Percentiles rank a stretch among this genome's conserved stretches.
Evolutionary conservation across 1,140 invertebrate species (phyloP).

Genomic region (Rhynchophorus ferrugineus): DNA sequence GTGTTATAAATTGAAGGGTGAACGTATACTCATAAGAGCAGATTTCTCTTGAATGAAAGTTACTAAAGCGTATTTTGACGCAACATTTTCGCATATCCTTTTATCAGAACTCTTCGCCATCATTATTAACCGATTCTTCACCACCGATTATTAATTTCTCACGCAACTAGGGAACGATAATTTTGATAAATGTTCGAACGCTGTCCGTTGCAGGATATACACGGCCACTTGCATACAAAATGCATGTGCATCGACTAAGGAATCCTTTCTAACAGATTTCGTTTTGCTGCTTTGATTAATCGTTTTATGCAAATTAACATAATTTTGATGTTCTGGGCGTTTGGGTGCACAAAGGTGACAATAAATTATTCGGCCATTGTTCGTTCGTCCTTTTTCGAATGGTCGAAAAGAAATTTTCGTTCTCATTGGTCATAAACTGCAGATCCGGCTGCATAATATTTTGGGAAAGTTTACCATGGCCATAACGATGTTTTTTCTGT

Average conservation of each 20-base stretch:
- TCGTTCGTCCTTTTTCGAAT: no score
- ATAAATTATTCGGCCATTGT: no score
- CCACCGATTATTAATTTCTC: background rate
- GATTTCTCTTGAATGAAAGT: background rate
- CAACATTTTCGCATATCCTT: background rate
- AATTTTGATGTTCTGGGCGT: background rate
- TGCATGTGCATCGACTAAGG: background rate
- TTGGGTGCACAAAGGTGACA: no score
- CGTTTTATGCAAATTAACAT: background rate
- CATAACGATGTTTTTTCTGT: no score
- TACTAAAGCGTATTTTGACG: background rate
- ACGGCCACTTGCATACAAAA: background rate
- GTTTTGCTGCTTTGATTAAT: background rate
- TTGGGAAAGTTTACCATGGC: no score
- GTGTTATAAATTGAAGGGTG: no score
- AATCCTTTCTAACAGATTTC: background rate
- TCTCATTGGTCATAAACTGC: no score
- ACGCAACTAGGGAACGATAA: background rate
- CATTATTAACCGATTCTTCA: no score
- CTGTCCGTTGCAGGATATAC: background rate
- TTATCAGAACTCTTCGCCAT: background rate
- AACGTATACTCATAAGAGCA: background rate
- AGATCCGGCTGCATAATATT: no score
- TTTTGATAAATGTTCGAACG: background rate
- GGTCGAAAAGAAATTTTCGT: no score